These are phyloP conservation scores for Strigamia transsilvanica DNA, from an alignment of 2,888 invertebrate species.

Conservation along the genomic window DNA sequence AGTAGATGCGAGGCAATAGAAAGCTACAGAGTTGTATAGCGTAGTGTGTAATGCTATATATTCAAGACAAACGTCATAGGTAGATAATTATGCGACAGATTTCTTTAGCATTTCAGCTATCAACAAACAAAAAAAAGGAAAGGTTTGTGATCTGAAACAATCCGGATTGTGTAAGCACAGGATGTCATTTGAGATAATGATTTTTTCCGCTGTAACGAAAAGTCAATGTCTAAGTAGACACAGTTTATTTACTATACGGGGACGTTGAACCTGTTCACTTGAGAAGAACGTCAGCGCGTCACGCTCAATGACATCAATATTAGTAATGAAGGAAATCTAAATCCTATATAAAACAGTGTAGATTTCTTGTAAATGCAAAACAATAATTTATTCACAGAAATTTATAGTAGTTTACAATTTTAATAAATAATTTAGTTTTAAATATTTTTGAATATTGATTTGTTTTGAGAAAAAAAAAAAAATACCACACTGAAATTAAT, in stretches of 20 bases:
- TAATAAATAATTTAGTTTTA: conserved; percentile 2
- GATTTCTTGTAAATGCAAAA: not conserved
- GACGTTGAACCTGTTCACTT: conserved; percentile 24
- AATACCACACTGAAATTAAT: not conserved
- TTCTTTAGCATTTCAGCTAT: not conserved
- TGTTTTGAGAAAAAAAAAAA: not conserved
- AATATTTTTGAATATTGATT: not conserved
- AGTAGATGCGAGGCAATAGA: not conserved
- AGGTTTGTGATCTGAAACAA: not conserved
- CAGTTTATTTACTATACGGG: conserved; percentile 26
- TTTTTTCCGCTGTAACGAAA: conserved; percentile 33
- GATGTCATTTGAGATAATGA: conserved; percentile 38
- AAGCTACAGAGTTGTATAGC: not conserved
- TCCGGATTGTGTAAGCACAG: conserved; percentile 12
- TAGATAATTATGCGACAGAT: not conserved
- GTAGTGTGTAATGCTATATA: not conserved
- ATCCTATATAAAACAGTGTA: not conserved
- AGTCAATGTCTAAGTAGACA: not conserved
- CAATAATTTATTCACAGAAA: not conserved
- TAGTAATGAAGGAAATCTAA: not conserved
- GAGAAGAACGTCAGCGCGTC: conserved; percentile 11
- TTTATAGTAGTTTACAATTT: not conserved
- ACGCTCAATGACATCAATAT: conserved; percentile 3
- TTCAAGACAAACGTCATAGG: not conserved
- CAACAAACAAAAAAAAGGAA: not conserved